Evolutionary conservation across 2,797 vertebrate species (phyloP).

Genomic region (Lophura swinhoii): DNA sequence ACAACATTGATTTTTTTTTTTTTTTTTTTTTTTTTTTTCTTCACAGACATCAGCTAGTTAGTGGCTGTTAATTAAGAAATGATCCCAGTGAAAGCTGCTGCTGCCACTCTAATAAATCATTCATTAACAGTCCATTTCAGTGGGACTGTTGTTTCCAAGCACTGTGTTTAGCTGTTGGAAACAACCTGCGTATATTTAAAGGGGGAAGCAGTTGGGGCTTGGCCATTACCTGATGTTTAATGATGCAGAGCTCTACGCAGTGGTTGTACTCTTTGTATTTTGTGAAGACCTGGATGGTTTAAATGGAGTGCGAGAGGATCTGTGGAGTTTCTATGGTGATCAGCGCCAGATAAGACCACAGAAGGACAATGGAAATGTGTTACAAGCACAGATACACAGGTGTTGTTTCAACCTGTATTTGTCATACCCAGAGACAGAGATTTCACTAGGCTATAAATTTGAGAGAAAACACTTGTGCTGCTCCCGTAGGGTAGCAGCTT

Average conservation of each 20-base stretch:
- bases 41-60: conserved; percentile 49
- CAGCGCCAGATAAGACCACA: not conserved
- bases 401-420: not conserved
- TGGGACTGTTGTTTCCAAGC: conserved; percentile 41
- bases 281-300: not conserved
- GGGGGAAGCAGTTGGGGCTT: not conserved
- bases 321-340: conserved; percentile 29
- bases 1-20: not conserved
- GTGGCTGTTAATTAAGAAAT: conserved; percentile 76
- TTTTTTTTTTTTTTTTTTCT: not conserved
- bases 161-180: conserved; percentile 24
- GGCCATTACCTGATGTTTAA: conserved; percentile 65
- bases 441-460: not conserved
- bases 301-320: not conserved
- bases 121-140: conserved; percentile 72
- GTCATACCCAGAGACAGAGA: not conserved
- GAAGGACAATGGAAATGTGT: not conserved
- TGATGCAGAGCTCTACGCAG: not conserved
- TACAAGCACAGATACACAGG: not conserved
- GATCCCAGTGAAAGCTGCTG: conserved; percentile 61
- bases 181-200: not conserved
- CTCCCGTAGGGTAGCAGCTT: not conserved
- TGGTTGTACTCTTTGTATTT: not conserved
- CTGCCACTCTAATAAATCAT: conserved; percentile 74
- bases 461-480: not conserved